A percentile compares a stretch with the other conserved stretches of the same genome.
These are phyloP conservation scores for Eupristina koningsbergeri DNA, from an alignment of 1,140 invertebrate species.

Conservation along the genomic window DNA sequence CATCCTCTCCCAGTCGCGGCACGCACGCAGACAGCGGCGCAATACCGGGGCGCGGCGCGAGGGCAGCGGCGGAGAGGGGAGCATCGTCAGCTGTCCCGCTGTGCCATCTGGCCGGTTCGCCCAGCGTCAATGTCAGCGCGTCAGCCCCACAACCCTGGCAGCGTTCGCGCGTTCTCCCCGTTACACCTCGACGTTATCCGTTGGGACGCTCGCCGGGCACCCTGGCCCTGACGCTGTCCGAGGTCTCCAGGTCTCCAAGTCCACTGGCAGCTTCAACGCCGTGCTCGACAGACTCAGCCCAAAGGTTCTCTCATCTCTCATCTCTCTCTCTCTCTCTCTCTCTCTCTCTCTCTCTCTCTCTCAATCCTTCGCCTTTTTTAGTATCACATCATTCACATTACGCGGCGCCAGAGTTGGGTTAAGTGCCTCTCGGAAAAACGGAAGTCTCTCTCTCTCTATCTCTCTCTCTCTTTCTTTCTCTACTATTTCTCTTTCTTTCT, in stretches of 20 bases:
- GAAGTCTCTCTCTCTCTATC: no score
- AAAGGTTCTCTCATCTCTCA: conserved; percentile 60
- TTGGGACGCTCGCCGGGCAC: conserved; percentile 36
- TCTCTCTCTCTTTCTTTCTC: no score
- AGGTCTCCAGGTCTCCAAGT: conserved; percentile 15
- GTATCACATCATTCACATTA: no score
- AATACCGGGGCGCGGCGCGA: conserved; percentile 25
- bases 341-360: no score
- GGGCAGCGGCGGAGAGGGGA: conserved; percentile 48
- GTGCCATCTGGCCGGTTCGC: conserved; percentile 55
- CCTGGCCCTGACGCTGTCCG: neutral
- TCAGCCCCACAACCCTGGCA: conserved; percentile 28
- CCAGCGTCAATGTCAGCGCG: conserved; percentile 22
- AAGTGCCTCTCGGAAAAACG: no score
- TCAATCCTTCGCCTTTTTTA: no score
- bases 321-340: neutral
- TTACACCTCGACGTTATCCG: conserved; percentile 45
- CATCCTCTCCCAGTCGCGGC: conserved; percentile 39
- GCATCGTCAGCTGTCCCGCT: conserved; percentile 58
- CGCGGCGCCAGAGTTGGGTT: no score
- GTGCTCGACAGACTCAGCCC: conserved; percentile 74
- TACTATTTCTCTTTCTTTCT: no score
- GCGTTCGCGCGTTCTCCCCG: conserved; percentile 38
- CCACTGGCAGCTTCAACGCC: conserved; percentile 8
- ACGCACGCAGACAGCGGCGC: neutral